Evolutionary conservation across 1,140 invertebrate genomes (phyloP), one percentile per base, ranked within the genome.

Genomic region (Parapsyche elsis): DNA sequence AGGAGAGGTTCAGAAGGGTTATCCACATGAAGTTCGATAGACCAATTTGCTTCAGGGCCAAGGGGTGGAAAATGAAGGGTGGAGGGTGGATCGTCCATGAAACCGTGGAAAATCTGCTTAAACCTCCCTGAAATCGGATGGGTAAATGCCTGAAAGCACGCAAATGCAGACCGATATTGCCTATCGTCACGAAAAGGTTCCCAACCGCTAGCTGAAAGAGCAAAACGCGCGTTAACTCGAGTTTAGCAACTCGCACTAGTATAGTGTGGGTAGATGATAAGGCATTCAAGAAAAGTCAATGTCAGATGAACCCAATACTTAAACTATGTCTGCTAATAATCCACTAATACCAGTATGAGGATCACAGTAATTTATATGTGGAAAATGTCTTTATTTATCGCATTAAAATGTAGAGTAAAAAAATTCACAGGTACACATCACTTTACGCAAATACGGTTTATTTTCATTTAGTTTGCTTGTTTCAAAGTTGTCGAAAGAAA

Each of bases 111-210:
- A 14, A 67, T 30, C 64, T 14, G 64, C 4, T 67, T 67, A 26
- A 12, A 1, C 49, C 12, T 53, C 49, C 5, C 16, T 53, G 23
- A 23, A 23, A 14, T 67, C 64, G 64, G 9, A 61, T 21, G 19
- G 9, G 16, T 61, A 24, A 67, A 26, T 67, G 64, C 24, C 26
- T 23, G 0, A 24, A 24, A 10, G 23, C 64, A 67, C 64, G 64
- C 64, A 1, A 67, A 24, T 23, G 21, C 64, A 24, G 19, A 67
- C 14, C 5, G 64, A 67, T 24, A 67, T 67, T 67, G 64, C 23
- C 64, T 30, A 2, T 23, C 10, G 64, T 67, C 64, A 67, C 64
- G 64, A 67, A 67, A 67, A 67, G 64, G 64, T 67, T 67, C 24
- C 9, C 5, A 30, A 9, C 24, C 24, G 24, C 64, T 67, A 23